Conservation (phyloP, 2,113 vertebrate species). For the Phylloscopus trochilus region DNA sequence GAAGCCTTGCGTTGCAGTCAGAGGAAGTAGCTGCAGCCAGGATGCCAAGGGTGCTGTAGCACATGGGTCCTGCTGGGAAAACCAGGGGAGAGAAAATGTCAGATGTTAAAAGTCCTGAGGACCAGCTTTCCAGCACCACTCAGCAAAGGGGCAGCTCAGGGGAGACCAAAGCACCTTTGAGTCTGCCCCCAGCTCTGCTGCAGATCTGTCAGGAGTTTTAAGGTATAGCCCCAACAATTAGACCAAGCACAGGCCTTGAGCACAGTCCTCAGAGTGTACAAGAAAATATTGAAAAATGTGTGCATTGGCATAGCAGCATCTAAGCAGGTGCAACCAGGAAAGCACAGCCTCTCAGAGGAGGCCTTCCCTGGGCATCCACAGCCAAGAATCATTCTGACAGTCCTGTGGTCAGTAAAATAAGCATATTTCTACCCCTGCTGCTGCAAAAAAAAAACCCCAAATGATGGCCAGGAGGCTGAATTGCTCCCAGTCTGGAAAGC, state of each 20-base stretch:
- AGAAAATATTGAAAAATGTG: background rate
- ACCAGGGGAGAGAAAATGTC: background rate
- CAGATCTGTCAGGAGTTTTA: background rate
- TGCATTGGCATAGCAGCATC: too few species aligned
- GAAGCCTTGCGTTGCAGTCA: background rate
- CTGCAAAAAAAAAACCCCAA: background rate
- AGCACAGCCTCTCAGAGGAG: background rate
- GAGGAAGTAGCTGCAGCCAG: background rate
- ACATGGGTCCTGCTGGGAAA: background rate
- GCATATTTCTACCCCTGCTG: background rate
- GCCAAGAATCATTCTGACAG: background rate
- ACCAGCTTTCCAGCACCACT: background rate
- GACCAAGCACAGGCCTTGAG: background rate
- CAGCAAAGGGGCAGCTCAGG: background rate
- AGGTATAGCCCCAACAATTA: background rate
- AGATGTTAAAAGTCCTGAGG: background rate
- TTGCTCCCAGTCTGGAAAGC: background rate
- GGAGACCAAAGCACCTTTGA: accelerated
- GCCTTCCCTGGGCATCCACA: accelerated
- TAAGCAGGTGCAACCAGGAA: background rate
- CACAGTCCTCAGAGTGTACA: accelerated
- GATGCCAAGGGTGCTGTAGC: background rate
- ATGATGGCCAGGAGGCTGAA: background rate
- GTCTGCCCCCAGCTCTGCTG: accelerated
- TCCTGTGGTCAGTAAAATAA: background rate